These are phyloP conservation scores for Steatornis caripensis DNA, from an alignment of 2,113 vertebrate species.

Conservation along the genomic window DNA sequence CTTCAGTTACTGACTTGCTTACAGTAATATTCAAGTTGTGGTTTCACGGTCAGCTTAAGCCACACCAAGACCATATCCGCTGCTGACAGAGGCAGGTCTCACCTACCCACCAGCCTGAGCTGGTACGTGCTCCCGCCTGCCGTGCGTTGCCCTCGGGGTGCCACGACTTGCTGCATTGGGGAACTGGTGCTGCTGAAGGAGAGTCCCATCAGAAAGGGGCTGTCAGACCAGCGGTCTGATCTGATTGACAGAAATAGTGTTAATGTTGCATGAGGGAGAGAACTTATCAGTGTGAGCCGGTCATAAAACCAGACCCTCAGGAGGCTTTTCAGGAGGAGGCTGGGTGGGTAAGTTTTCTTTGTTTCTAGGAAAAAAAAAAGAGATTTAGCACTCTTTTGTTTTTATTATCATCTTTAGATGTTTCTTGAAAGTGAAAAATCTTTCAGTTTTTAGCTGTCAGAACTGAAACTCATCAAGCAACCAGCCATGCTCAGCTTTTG, in stretches of 20 bases:
- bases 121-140: rapidly evolving
- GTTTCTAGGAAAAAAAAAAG: not conserved
- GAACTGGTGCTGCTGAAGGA: not conserved
- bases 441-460: not conserved
- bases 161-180: rapidly evolving
- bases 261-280: not conserved
- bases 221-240: not conserved
- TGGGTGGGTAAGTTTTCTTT: not conserved
- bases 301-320: not conserved
- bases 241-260: not conserved
- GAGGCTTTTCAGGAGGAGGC: not conserved
- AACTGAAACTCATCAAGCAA: not conserved
- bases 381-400: not conserved
- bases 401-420: not conserved
- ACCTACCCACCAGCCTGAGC: too few species aligned
- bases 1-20: not conserved
- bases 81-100: not conserved
- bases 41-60: not conserved
- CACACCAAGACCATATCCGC: rapidly evolving
- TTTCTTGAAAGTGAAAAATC: not conserved
- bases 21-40: not conserved
- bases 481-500: not conserved
- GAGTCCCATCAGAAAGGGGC: not conserved
- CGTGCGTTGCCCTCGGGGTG: rapidly evolving
- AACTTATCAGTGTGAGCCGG: not conserved